Evolutionary conservation across 2,888 invertebrate species (phyloP).

Genomic region (Osmoderma eremita): DNA sequence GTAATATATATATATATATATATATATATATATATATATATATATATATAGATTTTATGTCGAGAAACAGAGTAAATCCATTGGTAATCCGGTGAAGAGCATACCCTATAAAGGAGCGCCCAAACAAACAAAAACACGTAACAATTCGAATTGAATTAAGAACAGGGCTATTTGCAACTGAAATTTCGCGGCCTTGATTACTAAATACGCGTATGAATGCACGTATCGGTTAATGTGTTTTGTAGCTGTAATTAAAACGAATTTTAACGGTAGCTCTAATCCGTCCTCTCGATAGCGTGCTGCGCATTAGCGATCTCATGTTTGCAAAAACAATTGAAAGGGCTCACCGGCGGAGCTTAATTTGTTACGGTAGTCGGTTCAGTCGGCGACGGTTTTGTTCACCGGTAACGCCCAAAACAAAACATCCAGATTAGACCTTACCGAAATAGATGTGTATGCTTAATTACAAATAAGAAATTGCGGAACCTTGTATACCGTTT

Average conservation of each 20-base stretch:
- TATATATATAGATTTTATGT: background rate
- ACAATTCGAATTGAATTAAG: slow-evolving; percentile 26
- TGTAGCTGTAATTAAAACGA: slow-evolving; percentile 40
- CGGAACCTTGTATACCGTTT: slow-evolving; percentile 12
- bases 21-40: too few relatives aligned
- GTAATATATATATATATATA: too few relatives aligned
- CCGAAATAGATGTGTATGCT: slow-evolving; percentile 34
- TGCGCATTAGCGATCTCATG: slow-evolving; percentile 36
- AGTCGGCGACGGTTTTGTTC: slow-evolving; percentile 28
- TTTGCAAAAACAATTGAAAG: slow-evolving; percentile 36
- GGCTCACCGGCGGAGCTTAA: slow-evolving; percentile 34
- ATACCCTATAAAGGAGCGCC: background rate
- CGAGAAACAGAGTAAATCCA: background rate
- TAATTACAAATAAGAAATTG: slow-evolving; percentile 37
- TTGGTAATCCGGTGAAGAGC: background rate
- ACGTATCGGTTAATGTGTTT: slow-evolving; percentile 32
- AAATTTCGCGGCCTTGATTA: slow-evolving; percentile 12
- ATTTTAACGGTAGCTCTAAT: slow-evolving; percentile 37
- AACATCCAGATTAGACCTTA: slow-evolving; percentile 34
- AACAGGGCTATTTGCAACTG: background rate
- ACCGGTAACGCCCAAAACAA: slow-evolving; percentile 32
- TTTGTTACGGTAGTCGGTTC: slow-evolving; percentile 40
- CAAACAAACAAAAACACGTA: background rate
- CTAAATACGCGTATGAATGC: background rate
- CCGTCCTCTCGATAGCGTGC: slow-evolving; percentile 34